These are phyloP conservation scores for Callocephalon fimbriatum DNA, from an alignment of 2,113 vertebrate species.

Conservation along the genomic window DNA sequence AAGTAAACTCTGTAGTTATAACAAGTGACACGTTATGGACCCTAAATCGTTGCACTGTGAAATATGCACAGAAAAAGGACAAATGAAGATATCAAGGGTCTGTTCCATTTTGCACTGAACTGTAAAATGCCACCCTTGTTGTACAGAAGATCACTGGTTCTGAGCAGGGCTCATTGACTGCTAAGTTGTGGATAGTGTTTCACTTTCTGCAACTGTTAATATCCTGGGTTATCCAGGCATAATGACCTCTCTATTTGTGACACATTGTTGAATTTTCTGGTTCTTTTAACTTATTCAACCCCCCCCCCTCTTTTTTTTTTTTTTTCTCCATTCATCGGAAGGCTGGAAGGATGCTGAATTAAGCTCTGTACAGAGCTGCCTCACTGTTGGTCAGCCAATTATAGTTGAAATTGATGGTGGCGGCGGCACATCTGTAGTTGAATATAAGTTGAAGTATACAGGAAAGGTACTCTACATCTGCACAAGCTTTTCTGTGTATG, in stretches of 20 bases:
- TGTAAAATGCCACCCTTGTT: conserved; percentile 82
- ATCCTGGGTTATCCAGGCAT: conserved; percentile 83
- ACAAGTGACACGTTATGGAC: conserved; percentile 84
- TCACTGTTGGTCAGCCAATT: conserved; percentile 62
- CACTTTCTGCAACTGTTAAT: conserved; percentile 82
- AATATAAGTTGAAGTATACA: conserved; percentile 21
- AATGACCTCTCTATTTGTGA: conserved; percentile 85
- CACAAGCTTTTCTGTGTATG: background rate
- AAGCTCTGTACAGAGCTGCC: conserved; percentile 64
- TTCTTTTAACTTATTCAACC: conserved; percentile 85
- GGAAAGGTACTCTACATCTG: conserved; percentile 18
- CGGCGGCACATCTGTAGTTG: background rate
- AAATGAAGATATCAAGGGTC: conserved; percentile 83
- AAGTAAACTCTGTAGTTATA: conserved; percentile 76
- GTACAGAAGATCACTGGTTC: conserved; percentile 80
- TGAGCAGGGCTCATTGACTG: conserved; percentile 78
- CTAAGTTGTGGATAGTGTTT: conserved; percentile 83
- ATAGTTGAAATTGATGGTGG: background rate
- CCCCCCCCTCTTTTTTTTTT: background rate
- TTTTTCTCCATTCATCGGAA: conserved; percentile 60
- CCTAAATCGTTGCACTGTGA: conserved; percentile 81
- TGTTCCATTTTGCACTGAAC: conserved; percentile 81
- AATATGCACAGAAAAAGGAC: conserved; percentile 82
- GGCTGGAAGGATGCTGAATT: conserved; percentile 74
- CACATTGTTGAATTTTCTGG: conserved; percentile 87